Conservation (phyloP, 2,113 vertebrate species). For the Mandrillus leucophaeus region DNA sequence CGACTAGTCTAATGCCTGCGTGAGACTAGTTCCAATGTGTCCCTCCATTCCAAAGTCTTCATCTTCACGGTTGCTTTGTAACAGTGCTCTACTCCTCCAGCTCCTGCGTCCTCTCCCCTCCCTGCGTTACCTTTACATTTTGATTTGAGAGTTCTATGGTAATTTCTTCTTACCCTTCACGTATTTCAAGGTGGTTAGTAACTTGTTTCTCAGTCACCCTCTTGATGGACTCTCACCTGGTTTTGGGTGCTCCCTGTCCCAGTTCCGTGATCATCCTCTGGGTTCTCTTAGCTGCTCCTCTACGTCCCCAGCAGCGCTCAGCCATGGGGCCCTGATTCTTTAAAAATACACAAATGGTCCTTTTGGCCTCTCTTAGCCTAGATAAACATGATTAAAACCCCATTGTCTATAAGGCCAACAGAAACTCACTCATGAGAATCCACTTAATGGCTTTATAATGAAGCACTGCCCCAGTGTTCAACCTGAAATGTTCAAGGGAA, state of each 20-base stretch:
- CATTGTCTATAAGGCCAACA: neutral
- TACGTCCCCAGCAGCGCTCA: neutral
- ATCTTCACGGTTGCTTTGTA: neutral
- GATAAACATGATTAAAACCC: constrained; percentile 20
- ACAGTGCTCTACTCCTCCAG: neutral
- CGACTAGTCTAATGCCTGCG: neutral
- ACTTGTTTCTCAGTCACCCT: accelerated
- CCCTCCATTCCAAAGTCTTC: neutral
- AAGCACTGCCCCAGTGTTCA: neutral
- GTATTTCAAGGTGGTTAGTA: neutral
- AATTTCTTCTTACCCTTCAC: neutral
- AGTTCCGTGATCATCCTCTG: neutral
- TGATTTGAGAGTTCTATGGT: neutral
- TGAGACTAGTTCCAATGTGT: neutral
- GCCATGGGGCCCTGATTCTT: neutral
- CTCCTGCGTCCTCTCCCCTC: neutral
- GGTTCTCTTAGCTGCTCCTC: neutral
- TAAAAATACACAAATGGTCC: neutral
- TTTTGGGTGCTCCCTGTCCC: neutral
- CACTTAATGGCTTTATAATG: constrained; percentile 6
- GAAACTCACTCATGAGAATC: constrained; percentile 14
- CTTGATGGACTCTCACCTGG: neutral
- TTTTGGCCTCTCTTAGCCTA: neutral
- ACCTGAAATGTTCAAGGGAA: neutral
- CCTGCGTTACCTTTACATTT: neutral